A percentile compares a stretch with the other conserved stretches of the same genome.
Conservation (phyloP, 2,113 vertebrate species). For the Dicentrarchus labrax region DNA sequence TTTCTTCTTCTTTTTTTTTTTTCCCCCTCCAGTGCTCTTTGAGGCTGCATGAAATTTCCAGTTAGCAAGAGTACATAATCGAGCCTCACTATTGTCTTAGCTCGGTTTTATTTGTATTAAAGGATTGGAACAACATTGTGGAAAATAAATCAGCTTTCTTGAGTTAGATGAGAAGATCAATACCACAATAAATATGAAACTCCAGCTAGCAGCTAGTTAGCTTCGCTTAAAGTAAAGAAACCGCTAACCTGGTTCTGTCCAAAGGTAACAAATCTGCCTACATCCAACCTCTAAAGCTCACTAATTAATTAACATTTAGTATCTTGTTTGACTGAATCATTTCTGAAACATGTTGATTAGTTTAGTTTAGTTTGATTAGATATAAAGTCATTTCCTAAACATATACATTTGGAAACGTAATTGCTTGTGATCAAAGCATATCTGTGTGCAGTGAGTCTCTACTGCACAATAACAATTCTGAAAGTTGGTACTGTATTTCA, state of each 20-base stretch:
- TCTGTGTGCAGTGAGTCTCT: background rate
- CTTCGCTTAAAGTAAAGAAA: no score
- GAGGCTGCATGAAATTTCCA: background rate
- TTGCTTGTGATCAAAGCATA: background rate
- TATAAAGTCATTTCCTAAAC: background rate
- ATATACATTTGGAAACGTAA: no score
- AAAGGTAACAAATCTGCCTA: no score
- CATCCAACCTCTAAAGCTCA: no score
- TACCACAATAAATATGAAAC: background rate
- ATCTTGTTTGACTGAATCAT: no score
- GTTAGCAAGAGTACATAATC: background rate
- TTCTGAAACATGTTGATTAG: no score
- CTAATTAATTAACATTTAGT: no score
- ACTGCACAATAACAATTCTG: background rate
- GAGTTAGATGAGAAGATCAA: background rate
- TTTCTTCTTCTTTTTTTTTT: background rate
- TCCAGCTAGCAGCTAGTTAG: background rate
- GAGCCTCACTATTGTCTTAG: background rate
- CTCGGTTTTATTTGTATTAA: background rate
- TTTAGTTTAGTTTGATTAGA: no score
- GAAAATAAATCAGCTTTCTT: background rate
- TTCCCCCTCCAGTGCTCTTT: background rate
- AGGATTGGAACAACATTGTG: background rate
- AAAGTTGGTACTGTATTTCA: background rate
- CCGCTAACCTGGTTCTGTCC: no score